phyloP scores from a whole-genome alignment of 2,797 vertebrate species.

The Naso thynnoides region DNA sequence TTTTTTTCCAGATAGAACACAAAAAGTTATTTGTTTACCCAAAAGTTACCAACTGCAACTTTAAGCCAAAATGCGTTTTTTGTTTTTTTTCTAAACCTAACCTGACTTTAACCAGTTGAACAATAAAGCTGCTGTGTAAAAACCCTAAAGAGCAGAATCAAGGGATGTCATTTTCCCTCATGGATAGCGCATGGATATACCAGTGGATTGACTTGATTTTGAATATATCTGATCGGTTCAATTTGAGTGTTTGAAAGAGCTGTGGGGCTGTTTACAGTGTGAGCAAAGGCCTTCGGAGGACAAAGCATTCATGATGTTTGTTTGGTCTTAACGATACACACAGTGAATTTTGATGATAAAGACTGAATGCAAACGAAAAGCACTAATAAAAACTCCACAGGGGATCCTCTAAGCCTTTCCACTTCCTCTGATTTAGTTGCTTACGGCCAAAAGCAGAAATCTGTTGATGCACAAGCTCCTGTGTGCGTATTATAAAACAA shows the following conservation, averaged over 20 bases:
- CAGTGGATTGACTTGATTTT: not conserved
- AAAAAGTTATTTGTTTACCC: too few relatives aligned
- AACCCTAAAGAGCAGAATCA: not conserved
- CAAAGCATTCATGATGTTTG: constrained; percentile 8
- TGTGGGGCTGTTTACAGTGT: not conserved
- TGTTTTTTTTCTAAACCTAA: too few relatives aligned
- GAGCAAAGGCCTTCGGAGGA: constrained; percentile 1
- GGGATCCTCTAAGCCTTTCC: not conserved
- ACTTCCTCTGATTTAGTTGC: not conserved
- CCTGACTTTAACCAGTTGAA: not conserved
- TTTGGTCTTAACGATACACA: constrained; percentile 12
- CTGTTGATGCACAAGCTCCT: not conserved
- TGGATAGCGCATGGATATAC: not conserved
- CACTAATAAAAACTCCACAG: constrained; percentile 24
- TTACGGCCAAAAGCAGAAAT: not conserved
- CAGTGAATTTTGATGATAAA: constrained; percentile 29
- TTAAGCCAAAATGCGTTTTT: too few relatives aligned
- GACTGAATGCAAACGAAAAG: constrained; percentile 21
- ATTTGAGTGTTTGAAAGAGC: constrained; percentile 5
- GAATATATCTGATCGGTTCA: constrained; percentile 19
- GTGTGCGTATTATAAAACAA: not conserved
- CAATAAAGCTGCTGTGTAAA: not conserved
- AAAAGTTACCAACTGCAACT: too few relatives aligned
- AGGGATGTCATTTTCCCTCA: constrained; percentile 3
- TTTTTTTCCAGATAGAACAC: too few relatives aligned